Base-by-base conservation (phyloP, 2,797 vertebrate species). In the Furcifer pardalis region DNA sequence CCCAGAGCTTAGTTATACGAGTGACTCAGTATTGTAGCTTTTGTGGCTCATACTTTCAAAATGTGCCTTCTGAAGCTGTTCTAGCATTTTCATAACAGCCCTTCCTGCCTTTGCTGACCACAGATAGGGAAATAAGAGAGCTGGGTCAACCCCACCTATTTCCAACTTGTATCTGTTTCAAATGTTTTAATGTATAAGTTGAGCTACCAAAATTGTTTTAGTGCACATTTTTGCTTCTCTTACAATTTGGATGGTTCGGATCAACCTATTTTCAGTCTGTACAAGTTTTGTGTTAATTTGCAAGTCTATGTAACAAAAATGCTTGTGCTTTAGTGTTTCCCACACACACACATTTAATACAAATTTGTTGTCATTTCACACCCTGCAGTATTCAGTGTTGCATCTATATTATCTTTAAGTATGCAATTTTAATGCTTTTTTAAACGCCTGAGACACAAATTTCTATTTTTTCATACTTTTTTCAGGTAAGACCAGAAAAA, bases 1-100 rank as follows among this genome's bases (percentile, higher is more conserved):
- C 80, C 35, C 44, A 30, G 19, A 80, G 40, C 46, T 52, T 7
- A n/a, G 30, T 60, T 56, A 72, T 46, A 79, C 56, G 19, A 40
- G 17, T 4, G 13, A 15, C 81, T 56, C 21, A 19, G 75, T 42
- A 56, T 1, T 71, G 35, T 80, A 2, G 32, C 49, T 79, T 1
- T 68, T 93, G 76, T 72, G 46, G 12, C 42, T 86, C 79, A 72
- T 63, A 65, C 68, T 76, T 63, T 76, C 30, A n/a, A 76, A 35
- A 32, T 46, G 35, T 56, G 19, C 13, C 74, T 23, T 76, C 56
- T 76, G n/a, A 76, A 35, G 49, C 56, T 56, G 49, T 76, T 76
- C 56, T 56, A 63, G 60, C 25, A 73, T 59, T 79, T 92, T 90
- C 21, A 68, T 62, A 66, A 62, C 17, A 72, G 25, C 17, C 25